Conservation (phyloP, 2,113 vertebrate species). For the Bothrops jararaca region DNA sequence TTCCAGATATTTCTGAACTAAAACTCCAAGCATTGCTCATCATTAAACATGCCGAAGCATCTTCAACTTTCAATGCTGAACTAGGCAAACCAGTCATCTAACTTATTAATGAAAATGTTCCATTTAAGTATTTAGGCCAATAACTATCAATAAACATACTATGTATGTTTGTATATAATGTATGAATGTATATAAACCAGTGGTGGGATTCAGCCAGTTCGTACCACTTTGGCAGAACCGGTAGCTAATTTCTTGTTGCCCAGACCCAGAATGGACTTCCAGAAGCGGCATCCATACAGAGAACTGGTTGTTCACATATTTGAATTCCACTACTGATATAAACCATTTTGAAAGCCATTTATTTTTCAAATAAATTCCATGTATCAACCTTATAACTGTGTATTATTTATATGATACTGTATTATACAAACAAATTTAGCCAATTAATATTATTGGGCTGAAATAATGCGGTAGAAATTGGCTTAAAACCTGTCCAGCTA, state of each 20-base stretch:
- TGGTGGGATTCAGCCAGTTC: no score
- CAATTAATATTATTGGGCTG: not conserved
- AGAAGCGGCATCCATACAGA: no score
- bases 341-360: not conserved
- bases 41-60: not conserved
- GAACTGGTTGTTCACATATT: no score
- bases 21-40: not conserved
- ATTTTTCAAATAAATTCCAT: not conserved
- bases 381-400: not conserved
- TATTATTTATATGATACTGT: not conserved
- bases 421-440: not conserved
- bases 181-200: not conserved
- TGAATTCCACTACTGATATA: no score
- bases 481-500: not conserved
- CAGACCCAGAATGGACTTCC: no score
- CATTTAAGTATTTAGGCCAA: not conserved
- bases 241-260: no score
- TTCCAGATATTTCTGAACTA: not conserved
- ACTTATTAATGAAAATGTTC: not conserved
- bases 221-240: no score
- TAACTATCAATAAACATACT: not conserved
- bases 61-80: not conserved
- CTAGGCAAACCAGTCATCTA: not conserved
- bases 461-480: not conserved
- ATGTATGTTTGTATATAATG: no score